phyloP scores from a whole-genome alignment of 2,888 invertebrate genomes.

The Trichacis sp. region DNA sequence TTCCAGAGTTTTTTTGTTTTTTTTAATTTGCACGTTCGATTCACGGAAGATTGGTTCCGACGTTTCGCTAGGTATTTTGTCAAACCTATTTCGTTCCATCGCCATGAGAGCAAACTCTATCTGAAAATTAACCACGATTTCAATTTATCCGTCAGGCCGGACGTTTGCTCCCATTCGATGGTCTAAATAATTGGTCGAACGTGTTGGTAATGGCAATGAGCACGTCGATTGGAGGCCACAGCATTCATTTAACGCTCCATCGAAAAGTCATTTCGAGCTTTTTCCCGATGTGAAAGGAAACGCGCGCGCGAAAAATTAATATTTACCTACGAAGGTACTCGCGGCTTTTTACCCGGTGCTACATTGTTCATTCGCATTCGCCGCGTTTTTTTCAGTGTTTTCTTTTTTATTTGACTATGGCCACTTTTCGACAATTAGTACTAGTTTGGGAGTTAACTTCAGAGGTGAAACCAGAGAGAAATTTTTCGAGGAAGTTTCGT shows the following conservation, averaged over 20 bases:
- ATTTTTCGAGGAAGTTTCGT: too few relatives aligned
- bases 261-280: background rate
- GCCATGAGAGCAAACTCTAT: background rate
- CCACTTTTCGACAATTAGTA: constrained; percentile 15
- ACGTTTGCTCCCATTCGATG: background rate
- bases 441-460: background rate
- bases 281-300: background rate
- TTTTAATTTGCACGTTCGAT: background rate
- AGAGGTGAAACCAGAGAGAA: too few relatives aligned
- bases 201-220: constrained; percentile 1
- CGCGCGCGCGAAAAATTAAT: background rate
- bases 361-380: constrained; percentile 1
- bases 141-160: background rate
- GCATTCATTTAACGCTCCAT: background rate
- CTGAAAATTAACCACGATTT: constrained; percentile 3
- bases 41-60: background rate
- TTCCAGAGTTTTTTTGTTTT: background rate
- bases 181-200: background rate
- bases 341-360: background rate
- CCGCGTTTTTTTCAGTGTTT: background rate
- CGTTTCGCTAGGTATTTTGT: constrained; percentile 2
- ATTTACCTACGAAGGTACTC: background rate
- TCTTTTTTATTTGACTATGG: background rate
- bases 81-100: background rate
- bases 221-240: background rate